Evolutionary conservation across 2,888 invertebrate species (phyloP).

Genomic region (Caenorhabditis zanzibari): DNA sequence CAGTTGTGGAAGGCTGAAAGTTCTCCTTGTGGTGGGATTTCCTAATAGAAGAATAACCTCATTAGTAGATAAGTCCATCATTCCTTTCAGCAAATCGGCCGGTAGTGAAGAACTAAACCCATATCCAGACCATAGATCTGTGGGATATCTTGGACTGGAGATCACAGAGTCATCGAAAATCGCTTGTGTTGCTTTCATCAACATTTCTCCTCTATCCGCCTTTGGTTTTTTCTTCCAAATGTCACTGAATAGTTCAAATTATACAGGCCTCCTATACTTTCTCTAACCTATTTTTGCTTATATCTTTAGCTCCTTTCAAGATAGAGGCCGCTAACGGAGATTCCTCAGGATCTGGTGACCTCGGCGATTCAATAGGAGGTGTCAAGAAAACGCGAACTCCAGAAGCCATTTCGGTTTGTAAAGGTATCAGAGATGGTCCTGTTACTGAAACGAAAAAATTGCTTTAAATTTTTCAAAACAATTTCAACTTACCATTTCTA

Average conservation of each 20-base stretch:
- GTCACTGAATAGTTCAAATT: conserved; percentile 61
- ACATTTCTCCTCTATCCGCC: conserved; percentile 76
- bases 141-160: conserved; percentile 72
- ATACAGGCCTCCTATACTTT: background rate
- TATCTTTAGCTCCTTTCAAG: conserved; percentile 77
- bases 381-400: conserved; percentile 43
- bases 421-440: conserved; percentile 22
- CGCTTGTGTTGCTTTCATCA: conserved; percentile 73
- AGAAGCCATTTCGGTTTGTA: conserved; percentile 46
- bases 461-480: background rate
- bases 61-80: conserved; percentile 59
- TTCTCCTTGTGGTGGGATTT: too few relatives aligned
- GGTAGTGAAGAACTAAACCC: conserved; percentile 82
- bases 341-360: conserved; percentile 78
- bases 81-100: conserved; percentile 78
- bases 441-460: conserved; percentile 9
- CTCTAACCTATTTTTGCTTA: conserved; percentile 60
- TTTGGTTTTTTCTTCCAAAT: conserved; percentile 70
- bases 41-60: background rate
- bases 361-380: conserved; percentile 55
- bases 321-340: conserved; percentile 81
- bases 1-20: conserved; percentile 25
- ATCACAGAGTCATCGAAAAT: conserved; percentile 66
- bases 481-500: background rate
- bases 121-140: conserved; percentile 79